Percentiles rank a stretch among this genome's conserved stretches.
These are phyloP conservation scores for Girardia tigrina DNA, from an alignment of 2,888 invertebrate genomes.

Conservation along the genomic window DNA sequence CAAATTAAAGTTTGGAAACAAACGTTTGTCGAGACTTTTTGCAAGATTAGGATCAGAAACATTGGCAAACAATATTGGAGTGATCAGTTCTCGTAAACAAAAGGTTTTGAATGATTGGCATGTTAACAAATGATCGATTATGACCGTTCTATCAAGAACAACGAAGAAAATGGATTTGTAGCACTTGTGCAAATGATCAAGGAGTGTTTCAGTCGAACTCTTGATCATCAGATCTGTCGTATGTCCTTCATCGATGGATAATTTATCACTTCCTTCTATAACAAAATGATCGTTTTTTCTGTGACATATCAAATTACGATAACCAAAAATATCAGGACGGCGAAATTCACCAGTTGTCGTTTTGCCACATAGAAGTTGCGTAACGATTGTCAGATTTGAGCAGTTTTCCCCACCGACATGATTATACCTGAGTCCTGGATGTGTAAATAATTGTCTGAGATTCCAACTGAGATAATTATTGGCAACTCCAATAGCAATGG, in stretches of 20 bases:
- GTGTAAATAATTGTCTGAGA: constrained; percentile 30
- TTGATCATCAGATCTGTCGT: constrained; percentile 8
- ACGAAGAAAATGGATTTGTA: constrained; percentile 35
- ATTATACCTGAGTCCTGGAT: constrained; percentile 35
- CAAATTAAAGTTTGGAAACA: constrained; percentile 15
- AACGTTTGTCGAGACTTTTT: not conserved
- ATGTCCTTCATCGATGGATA: not conserved
- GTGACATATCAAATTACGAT: constrained; percentile 31
- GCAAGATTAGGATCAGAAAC: constrained; percentile 8
- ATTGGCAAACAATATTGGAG: constrained; percentile 1
- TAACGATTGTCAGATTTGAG: constrained; percentile 34
- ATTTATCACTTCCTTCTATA: not conserved
- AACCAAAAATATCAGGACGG: constrained; percentile 35
- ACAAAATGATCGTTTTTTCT: not conserved
- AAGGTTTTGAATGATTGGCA: constrained; percentile 34
- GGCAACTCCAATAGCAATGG: constrained; percentile 30
- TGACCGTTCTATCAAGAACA: constrained; percentile 32
- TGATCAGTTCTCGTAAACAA: constrained; percentile 28
- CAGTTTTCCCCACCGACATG: constrained; percentile 35
- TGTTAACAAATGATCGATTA: constrained; percentile 33
- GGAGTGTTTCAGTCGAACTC: not conserved
- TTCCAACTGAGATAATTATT: constrained; percentile 33
- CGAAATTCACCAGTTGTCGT: constrained; percentile 28
- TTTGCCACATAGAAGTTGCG: constrained; percentile 30
- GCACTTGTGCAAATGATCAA: constrained; percentile 31